Evolutionary conservation across 2,888 invertebrate species (phyloP).

Genomic region (Sarcophaga carnaria): DNA sequence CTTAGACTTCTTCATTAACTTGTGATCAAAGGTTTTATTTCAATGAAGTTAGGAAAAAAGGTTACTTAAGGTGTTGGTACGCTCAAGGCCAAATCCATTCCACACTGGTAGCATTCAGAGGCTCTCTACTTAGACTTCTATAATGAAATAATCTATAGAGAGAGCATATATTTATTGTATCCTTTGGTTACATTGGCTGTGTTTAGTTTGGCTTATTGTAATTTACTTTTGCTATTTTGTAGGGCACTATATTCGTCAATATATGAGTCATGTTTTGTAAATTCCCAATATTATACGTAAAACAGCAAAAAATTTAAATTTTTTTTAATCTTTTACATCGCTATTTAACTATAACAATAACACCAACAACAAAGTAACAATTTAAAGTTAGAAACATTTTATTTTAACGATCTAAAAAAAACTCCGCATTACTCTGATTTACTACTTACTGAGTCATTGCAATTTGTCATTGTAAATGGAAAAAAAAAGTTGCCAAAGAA

Average conservation of each 20-base stretch:
- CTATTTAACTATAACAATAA: not conserved
- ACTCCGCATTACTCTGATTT: conserved; percentile 32
- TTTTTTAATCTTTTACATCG: not conserved
- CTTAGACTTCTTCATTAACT: too few species aligned
- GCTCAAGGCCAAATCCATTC: too few species aligned
- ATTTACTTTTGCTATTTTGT: not conserved
- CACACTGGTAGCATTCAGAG: too few species aligned
- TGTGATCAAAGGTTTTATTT: too few species aligned
- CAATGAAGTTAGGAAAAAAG: too few species aligned
- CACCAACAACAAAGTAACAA: not conserved
- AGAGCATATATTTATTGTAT: too few species aligned
- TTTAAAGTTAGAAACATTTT: not conserved
- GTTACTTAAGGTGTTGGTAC: too few species aligned
- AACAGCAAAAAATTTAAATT: not conserved
- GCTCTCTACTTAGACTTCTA: too few species aligned
- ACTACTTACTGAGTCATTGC: conserved; percentile 54
- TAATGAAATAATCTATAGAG: too few species aligned
- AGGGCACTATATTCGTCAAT: not conserved
- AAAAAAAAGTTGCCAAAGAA: not conserved
- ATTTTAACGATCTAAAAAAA: conserved; percentile 18
- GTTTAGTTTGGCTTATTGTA: too few species aligned
- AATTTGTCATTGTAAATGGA: conserved; percentile 58
- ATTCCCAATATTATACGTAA: not conserved
- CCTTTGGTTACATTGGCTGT: too few species aligned
- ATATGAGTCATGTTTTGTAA: not conserved